A percentile compares a stretch with the other conserved stretches of the same genome.
These are phyloP conservation scores for Caenorhabditis latens DNA, from an alignment of 1,140 invertebrate species.

Conservation along the genomic window DNA sequence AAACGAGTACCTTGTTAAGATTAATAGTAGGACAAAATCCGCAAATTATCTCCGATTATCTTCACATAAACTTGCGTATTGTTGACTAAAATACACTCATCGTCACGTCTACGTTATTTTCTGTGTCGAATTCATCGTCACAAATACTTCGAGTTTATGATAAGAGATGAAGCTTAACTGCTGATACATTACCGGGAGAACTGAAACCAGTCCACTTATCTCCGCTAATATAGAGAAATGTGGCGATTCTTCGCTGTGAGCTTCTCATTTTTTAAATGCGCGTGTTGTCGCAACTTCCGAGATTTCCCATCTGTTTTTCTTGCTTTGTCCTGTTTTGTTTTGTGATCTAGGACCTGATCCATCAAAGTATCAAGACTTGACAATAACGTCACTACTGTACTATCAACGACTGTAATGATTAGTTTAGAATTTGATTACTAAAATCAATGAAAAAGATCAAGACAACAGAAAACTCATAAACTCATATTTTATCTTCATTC, in stretches of 20 bases:
- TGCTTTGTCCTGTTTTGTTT: neutral
- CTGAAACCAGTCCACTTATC: neutral
- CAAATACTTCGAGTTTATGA: neutral
- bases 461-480: too few relatives aligned
- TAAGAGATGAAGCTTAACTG: too few relatives aligned
- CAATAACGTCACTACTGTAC: too few relatives aligned
- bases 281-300: neutral
- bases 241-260: neutral
- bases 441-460: too few relatives aligned
- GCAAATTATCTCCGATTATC: neutral
- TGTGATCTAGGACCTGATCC: neutral
- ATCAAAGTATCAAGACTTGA: neutral
- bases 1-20: neutral
- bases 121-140: neutral
- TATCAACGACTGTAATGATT: neutral
- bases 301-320: neutral
- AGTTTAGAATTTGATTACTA: too few relatives aligned
- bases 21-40: neutral
- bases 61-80: neutral
- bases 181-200: neutral
- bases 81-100: neutral
- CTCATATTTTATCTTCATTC: neutral
- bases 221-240: neutral
- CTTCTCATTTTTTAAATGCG: conserved; percentile 9
- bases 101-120: neutral